Conservation (phyloP, 2,113 vertebrate species). For the Alouatta palliata region DNA sequence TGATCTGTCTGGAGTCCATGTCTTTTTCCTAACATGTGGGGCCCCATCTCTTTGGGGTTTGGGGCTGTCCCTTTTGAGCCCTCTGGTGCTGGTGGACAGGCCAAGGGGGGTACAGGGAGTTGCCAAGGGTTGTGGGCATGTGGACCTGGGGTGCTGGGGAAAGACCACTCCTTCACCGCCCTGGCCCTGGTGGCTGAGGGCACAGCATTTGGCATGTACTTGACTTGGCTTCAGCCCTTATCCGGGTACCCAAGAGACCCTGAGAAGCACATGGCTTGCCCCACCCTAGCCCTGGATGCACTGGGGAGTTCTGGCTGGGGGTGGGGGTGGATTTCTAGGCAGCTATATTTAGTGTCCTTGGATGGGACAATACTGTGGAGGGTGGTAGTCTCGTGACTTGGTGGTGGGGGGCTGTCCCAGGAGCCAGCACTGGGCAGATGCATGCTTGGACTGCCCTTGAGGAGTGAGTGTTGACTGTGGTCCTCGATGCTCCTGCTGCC, state of each 20-base stretch:
- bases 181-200: rapidly evolving
- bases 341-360: neutral
- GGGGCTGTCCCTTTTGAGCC: neutral
- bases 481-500: neutral
- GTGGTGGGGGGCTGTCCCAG: neutral
- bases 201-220: neutral
- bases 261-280: neutral
- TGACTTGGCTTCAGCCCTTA: neutral
- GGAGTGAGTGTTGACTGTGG: neutral
- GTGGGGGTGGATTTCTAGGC: neutral
- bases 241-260: neutral
- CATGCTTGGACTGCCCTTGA: neutral
- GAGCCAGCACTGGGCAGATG: neutral
- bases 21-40: neutral
- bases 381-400: neutral
- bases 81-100: neutral
- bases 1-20: neutral
- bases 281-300: neutral
- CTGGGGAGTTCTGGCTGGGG: neutral
- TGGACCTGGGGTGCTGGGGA: neutral
- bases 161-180: neutral
- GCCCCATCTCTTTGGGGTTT: neutral
- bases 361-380: neutral
- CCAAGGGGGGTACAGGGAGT: neutral
- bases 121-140: too few species aligned